A percentile compares a stretch with the other conserved stretches of the same genome.
phyloP scores from a whole-genome alignment of 2,888 invertebrate genomes.

The Trachelus troglodyta region DNA sequence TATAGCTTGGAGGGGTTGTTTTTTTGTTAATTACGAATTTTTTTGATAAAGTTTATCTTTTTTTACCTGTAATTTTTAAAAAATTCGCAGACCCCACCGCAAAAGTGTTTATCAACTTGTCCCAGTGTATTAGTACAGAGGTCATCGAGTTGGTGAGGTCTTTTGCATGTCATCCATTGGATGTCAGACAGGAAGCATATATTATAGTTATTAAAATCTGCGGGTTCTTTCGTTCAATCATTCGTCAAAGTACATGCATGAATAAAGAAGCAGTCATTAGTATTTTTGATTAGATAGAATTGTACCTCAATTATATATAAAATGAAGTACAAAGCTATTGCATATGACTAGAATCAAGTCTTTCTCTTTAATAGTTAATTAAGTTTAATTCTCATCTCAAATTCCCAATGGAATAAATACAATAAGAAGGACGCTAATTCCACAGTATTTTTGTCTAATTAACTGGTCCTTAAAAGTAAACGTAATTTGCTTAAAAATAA shows the following conservation, averaged over 20 bases:
- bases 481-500: background rate
- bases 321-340: background rate
- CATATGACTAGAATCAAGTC: background rate
- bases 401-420: background rate
- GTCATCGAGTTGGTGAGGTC: background rate
- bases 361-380: background rate
- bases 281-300: constrained; percentile 18
- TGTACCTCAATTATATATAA: constrained; percentile 19
- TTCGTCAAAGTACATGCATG: constrained; percentile 16
- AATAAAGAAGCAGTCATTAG: constrained; percentile 22
- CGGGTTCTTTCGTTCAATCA: constrained; percentile 30
- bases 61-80: background rate
- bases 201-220: constrained; percentile 42
- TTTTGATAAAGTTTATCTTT: background rate
- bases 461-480: background rate
- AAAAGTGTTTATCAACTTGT: background rate
- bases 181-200: constrained; percentile 31
- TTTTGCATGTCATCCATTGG: background rate
- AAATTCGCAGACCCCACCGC: background rate
- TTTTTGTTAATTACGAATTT: background rate
- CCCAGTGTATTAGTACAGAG: background rate
- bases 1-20: background rate
- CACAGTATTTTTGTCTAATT: background rate
- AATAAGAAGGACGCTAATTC: background rate
- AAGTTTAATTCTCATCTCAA: background rate